Percentiles rank a stretch among this genome's conserved stretches.
phyloP scores from a whole-genome alignment of 2,113 vertebrate genomes.

The Clarias magur region DNA sequence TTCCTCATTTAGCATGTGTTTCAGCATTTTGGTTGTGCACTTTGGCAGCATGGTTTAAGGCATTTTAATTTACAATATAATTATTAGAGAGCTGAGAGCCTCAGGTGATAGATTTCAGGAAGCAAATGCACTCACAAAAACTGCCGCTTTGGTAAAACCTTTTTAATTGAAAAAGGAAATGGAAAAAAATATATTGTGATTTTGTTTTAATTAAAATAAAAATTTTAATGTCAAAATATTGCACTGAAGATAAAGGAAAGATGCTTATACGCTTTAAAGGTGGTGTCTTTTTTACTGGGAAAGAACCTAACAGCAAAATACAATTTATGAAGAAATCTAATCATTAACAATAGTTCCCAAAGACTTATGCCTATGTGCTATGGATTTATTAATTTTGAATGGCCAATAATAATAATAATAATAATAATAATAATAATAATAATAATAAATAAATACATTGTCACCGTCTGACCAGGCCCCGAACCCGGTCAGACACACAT shows the following conservation, averaged over 20 bases:
- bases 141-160: too few relatives aligned
- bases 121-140: background rate
- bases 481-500: too few relatives aligned
- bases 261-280: background rate
- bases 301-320: background rate
- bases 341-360: background rate
- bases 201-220: background rate
- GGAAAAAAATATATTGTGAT: background rate
- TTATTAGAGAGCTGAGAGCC: background rate
- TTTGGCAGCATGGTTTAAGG: background rate
- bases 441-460: background rate
- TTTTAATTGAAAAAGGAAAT: background rate
- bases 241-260: background rate
- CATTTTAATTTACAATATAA: slow-evolving; percentile 20
- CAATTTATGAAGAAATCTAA: background rate
- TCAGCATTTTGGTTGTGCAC: too few relatives aligned
- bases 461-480: background rate
- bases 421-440: background rate
- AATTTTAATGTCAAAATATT: background rate
- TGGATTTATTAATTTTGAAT: background rate
- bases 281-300: background rate
- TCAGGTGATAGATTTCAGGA: background rate
- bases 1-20: slow-evolving; percentile 1
- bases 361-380: background rate
- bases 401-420: background rate